These are phyloP conservation scores for Lagria hirta DNA, from an alignment of 2,888 invertebrate genomes.

Conservation along the genomic window DNA sequence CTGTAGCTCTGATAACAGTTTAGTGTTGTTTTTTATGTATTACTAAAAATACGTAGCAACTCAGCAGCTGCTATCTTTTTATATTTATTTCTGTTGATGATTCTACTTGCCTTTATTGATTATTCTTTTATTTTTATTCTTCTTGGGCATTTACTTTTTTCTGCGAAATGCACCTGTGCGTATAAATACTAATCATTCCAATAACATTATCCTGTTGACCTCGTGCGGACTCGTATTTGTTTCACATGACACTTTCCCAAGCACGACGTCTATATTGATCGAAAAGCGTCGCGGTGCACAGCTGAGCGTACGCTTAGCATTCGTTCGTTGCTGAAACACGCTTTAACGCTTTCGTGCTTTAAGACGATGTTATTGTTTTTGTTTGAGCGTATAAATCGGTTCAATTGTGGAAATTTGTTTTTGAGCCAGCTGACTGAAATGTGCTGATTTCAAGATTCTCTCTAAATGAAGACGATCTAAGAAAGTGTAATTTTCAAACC, in stretches of 20 bases:
- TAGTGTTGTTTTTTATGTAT: too few relatives aligned
- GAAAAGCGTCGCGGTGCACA: conserved; percentile 39
- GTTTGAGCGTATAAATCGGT: conserved; percentile 30
- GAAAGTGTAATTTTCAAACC: conserved; percentile 6
- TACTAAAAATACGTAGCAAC: too few relatives aligned
- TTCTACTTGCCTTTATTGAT: too few relatives aligned
- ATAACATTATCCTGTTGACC: conserved; percentile 40
- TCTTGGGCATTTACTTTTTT: too few relatives aligned
- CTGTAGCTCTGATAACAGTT: too few relatives aligned
- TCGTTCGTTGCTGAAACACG: conserved; percentile 27
- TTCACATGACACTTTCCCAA: conserved; percentile 48
- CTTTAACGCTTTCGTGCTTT: conserved; percentile 28
- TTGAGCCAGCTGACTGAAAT: too few relatives aligned
- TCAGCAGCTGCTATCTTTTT: too few relatives aligned
- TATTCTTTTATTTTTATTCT: too few relatives aligned
- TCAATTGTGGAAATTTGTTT: conserved; percentile 25
- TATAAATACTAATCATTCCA: conserved; percentile 36
- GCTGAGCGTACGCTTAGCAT: conserved; percentile 34
- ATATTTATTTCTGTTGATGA: too few relatives aligned
- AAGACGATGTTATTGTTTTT: conserved; percentile 33
- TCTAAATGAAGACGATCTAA: conserved; percentile 11
- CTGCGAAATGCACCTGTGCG: conserved; percentile 9
- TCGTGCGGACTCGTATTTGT: conserved; percentile 41
- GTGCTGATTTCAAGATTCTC: conserved; percentile 3
- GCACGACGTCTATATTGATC: conserved; percentile 43